These are phyloP conservation scores for Oncorhynchus nerka DNA, from an alignment of 2,113 vertebrate genomes.

Conservation along the genomic window DNA sequence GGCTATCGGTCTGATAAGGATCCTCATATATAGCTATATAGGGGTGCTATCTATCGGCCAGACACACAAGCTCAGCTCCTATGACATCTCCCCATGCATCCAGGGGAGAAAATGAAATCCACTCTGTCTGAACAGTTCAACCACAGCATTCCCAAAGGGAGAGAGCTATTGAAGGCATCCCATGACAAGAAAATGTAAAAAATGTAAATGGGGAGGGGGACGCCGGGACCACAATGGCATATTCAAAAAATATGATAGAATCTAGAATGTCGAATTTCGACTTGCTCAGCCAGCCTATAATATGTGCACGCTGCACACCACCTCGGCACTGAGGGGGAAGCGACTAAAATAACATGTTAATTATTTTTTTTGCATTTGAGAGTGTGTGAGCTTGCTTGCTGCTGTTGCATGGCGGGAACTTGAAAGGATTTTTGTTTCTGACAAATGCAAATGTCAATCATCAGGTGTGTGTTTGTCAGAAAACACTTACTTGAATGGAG, in stretches of 20 bases:
- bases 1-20: conserved; percentile 68
- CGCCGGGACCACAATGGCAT: neutral
- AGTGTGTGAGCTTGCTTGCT: neutral
- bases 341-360: neutral
- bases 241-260: neutral
- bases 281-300: neutral
- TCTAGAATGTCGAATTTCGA: neutral
- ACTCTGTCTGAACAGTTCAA: conserved; percentile 78
- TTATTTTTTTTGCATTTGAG: neutral
- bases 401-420: neutral
- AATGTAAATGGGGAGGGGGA: neutral
- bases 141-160: conserved; percentile 81
- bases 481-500: neutral
- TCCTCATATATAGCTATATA: conserved; percentile 49
- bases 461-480: neutral
- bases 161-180: conserved; percentile 62
- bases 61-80: conserved; percentile 72
- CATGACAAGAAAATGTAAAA: conserved; percentile 55
- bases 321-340: neutral
- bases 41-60: conserved; percentile 74
- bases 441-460: neutral
- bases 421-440: neutral
- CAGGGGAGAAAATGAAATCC: conserved; percentile 79
- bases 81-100: conserved; percentile 80
- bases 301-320: neutral